These are phyloP conservation scores for Charanyca ferruginea DNA, from an alignment of 2,888 invertebrate species.

Conservation along the genomic window DNA sequence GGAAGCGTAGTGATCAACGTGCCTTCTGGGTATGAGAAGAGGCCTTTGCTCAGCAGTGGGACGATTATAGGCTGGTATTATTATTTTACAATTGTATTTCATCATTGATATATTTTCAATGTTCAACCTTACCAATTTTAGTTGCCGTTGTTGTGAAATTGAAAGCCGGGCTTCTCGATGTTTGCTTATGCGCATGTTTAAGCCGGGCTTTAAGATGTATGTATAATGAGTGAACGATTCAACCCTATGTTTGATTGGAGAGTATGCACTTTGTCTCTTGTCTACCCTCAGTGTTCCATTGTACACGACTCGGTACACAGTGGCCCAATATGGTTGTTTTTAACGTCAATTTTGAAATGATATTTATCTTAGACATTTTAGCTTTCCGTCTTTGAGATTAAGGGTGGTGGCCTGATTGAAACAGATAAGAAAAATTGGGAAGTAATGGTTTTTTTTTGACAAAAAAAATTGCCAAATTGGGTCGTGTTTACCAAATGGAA, in stretches of 20 bases:
- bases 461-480: not conserved
- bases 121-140: constrained; percentile 9
- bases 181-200: too few species aligned
- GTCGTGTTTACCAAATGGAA: not conserved
- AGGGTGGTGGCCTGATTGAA: too few species aligned
- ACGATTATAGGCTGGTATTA: too few species aligned
- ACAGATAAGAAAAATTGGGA: too few species aligned
- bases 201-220: constrained; percentile 13
- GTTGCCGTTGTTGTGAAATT: constrained; percentile 27
- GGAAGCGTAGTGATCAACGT: too few species aligned
- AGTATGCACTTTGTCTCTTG: constrained; percentile 26
- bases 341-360: not conserved
- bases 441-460: not conserved
- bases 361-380: too few species aligned
- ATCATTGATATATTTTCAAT: not conserved
- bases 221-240: constrained; percentile 40
- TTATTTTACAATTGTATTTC: not conserved
- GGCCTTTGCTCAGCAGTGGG: too few species aligned
- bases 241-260: constrained; percentile 17
- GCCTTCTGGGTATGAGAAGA: too few species aligned
- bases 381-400: not conserved
- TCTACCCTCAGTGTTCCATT: not conserved
- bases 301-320: not conserved
- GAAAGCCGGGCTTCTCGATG: too few species aligned
- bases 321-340: constrained; percentile 7